These are phyloP conservation scores for Toxonevra muliebris DNA, from an alignment of 2,888 invertebrate species.

Conservation along the genomic window DNA sequence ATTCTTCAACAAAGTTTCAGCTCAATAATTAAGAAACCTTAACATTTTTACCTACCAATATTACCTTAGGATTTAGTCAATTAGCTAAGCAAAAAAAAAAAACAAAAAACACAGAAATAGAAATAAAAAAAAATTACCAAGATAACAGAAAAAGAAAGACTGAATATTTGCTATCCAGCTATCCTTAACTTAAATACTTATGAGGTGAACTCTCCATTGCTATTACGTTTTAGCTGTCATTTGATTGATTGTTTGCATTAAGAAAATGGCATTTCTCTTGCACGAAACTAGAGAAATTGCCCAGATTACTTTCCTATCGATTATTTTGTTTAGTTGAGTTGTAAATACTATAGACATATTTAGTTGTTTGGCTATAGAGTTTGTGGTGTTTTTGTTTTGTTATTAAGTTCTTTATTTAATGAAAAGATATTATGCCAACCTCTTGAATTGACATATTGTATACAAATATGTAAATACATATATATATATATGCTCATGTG, in stretches of 20 bases:
- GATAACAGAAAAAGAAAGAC: no score
- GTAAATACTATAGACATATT: not conserved
- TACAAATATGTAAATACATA: not conserved
- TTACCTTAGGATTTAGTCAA: no score
- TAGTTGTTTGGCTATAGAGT: conserved; percentile 1
- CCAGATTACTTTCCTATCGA: conserved; percentile 37
- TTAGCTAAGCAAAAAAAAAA: no score
- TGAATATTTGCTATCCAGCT: not conserved
- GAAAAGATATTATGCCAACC: not conserved
- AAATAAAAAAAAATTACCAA: no score
- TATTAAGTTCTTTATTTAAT: conserved; percentile 1
- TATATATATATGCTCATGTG: not conserved
- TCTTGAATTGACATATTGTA: not conserved
- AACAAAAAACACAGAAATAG: no score
- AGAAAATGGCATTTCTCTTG: conserved; percentile 33
- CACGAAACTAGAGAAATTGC: conserved; percentile 37
- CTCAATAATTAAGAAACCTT: no score
- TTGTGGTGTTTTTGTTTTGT: conserved; percentile 2
- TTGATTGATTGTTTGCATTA: conserved; percentile 48
- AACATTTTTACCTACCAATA: no score
- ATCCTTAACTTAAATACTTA: not conserved
- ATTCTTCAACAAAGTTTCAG: no score
- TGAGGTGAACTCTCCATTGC: not conserved
- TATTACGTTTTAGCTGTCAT: conserved; percentile 10
- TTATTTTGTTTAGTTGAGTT: conserved; percentile 26